Base-by-base conservation (phyloP, 1,140 invertebrate species). In the Formica exsecta region DNA sequence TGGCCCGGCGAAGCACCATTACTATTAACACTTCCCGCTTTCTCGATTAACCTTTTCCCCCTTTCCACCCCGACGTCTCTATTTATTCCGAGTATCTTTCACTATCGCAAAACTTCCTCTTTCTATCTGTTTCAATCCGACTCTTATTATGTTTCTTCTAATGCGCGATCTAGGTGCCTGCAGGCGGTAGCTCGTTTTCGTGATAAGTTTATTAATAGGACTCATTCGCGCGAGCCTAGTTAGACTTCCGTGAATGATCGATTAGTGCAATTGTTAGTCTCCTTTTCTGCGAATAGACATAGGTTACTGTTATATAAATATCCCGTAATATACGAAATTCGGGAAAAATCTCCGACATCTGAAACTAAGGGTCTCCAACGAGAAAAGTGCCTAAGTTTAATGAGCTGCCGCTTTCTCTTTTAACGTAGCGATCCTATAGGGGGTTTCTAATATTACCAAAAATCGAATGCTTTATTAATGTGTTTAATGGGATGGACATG, bases 381-480 rank as follows among this genome's bases (percentile, higher is more conserved):
- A 86, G 25, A 41, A 54, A 91, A 91, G 87, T 86, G 86, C 80
- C 90, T 93, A 84, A 90, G 36, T 85, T 64, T 51, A 64, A 87
- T 77, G 89, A 89, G 66, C 75, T 86, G 65, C 84, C 79, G 87
- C 84, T 90, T 91, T 36, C 70, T 75, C 62, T 79, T 85, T 90
- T 80, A 74, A 87, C 66, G 57, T 92, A 92, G 68, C 41, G 32
- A 88, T 85, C 13, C 51, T 90, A 19, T 51, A 81, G 74, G 41
- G 36, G 54, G 41, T 87, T 44, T 86, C 54, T 38, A 86, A 92
- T 86, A 79, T 87, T 90, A 92, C 86, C 91, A 92, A 92, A 92
- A 92, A 92, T 88, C 41, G 7, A 83, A 89, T 87, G 92, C 92
- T 93, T 93, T 93, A 92, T 71, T 92, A 91, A 92, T 87, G 57